Base-by-base conservation (phyloP, 2,888 invertebrate species). In the Siphlonurus alternatus region DNA sequence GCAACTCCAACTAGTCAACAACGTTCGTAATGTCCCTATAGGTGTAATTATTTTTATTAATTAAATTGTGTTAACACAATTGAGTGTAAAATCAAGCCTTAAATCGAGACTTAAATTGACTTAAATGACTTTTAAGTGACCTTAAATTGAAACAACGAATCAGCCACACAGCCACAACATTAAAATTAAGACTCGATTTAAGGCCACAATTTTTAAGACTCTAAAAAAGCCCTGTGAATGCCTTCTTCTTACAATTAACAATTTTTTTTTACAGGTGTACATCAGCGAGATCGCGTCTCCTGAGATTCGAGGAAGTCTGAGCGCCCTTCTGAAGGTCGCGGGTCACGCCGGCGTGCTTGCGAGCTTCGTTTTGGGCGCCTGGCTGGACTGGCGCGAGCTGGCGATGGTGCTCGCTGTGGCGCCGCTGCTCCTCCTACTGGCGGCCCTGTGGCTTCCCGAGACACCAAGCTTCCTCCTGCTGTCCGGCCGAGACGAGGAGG, bases 281-380 rank as follows among this genome's bases (percentile, higher is more conserved):
- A 87, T 94, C 72, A 91, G 91, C 72, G 94, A 95, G 78, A 91
- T 93, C 72, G 87, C 93, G 24, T 87, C 90, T 23, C 89, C 91
- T 1, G 87, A 89, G 67, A 87, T 92, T 68, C 81, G 94, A 25
- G 94, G 93, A 24, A 88, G 89, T 69, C 79, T 94, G 65, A 92
- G 92, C 72, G 89, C 92, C 2, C 84, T 92, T 66, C 81, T 91
- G 67, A 94, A 94, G 76, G 84, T 93, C 68, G 86, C 87, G 67
- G 87, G 90, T 20, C 91, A 92, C 73, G 81, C 89, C 38, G 94
- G 94, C 25, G 88, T 93, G 18, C 80, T 94, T 38, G 83, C 89
- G 72, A 87, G 89, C 63, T 93, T 91, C 76, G 83, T 87, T 64
- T 84, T 90, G 25, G 93, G 93, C 60, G 86, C 90, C 19, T 86